phyloP scores from a whole-genome alignment of 2,113 vertebrate genomes.

The Oryzias melastigma region DNA sequence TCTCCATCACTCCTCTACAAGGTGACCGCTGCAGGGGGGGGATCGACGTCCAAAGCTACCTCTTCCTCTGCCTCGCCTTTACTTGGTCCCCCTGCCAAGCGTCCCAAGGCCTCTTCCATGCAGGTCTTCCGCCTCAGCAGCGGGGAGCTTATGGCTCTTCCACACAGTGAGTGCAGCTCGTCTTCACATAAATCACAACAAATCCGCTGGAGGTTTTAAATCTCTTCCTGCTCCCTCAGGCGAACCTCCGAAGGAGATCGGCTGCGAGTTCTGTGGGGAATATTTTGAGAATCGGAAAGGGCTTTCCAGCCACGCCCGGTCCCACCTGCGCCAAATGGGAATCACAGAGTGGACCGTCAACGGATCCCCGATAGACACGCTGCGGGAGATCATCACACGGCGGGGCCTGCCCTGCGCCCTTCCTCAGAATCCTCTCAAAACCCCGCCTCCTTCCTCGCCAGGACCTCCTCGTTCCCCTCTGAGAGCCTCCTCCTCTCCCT shows the following conservation, averaged over 20 bases:
- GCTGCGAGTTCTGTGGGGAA: slow-evolving; percentile 89
- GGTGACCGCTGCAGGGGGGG: slow-evolving; percentile 55
- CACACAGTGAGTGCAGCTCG: slow-evolving; percentile 67
- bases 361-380: slow-evolving; percentile 91
- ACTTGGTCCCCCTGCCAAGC: slow-evolving; percentile 77
- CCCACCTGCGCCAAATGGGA: slow-evolving; percentile 94
- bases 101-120: slow-evolving; percentile 80
- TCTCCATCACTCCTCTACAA: slow-evolving; percentile 73
- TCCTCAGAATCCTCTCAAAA: slow-evolving; percentile 69
- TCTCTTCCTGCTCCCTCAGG: slow-evolving; percentile 31
- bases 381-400: slow-evolving; percentile 82
- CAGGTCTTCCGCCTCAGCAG: slow-evolving; percentile 78
- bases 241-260: slow-evolving; percentile 81
- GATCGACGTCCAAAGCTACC: slow-evolving; percentile 75
- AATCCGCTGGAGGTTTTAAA: neutral
- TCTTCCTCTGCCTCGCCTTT: slow-evolving; percentile 69
- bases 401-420: slow-evolving; percentile 76
- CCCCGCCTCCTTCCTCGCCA: slow-evolving; percentile 70
- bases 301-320: slow-evolving; percentile 91
- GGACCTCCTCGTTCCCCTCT: slow-evolving; percentile 63
- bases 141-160: slow-evolving; percentile 75
- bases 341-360: slow-evolving; percentile 96
- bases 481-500: slow-evolving; percentile 62
- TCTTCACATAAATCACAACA: too few relatives aligned
- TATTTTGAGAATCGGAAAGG: slow-evolving; percentile 96